Conservation (phyloP, 2,113 vertebrate genomes). For the Naja naja region DNA sequence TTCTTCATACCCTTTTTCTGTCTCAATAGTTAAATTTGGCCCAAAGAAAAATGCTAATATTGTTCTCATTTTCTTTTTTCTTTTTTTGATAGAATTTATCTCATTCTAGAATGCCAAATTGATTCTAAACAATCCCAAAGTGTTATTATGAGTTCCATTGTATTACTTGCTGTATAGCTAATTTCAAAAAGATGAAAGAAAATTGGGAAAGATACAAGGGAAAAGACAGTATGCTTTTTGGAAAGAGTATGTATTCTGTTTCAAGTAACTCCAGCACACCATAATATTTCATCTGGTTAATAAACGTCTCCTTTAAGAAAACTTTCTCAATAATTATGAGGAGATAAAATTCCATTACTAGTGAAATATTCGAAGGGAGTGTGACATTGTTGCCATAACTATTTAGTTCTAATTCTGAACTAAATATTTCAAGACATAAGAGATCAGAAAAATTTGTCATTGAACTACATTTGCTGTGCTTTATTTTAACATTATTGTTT, state of each 20-base stretch:
- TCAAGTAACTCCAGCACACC: background rate
- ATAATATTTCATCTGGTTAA: background rate
- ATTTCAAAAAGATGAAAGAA: background rate
- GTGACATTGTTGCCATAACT: too few relatives aligned
- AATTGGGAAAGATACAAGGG: background rate
- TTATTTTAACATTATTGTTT: background rate
- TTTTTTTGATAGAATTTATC: background rate
- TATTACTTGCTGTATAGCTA: background rate
- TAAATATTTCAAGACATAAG: background rate
- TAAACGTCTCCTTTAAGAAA: background rate
- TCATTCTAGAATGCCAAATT: background rate
- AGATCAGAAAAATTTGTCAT: background rate
- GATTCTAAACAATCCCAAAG: background rate
- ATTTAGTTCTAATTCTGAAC: background rate
- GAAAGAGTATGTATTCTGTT: background rate
- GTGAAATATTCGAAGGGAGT: background rate
- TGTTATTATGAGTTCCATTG: background rate
- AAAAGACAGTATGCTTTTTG: background rate
- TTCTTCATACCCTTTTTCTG: background rate
- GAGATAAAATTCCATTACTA: background rate
- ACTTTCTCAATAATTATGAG: background rate
- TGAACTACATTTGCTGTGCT: background rate
- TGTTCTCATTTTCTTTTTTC: background rate
- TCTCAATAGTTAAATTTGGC: background rate
- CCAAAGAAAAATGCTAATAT: background rate